Base-by-base conservation (phyloP, 2,888 invertebrate species). In the Laothoe populi region DNA sequence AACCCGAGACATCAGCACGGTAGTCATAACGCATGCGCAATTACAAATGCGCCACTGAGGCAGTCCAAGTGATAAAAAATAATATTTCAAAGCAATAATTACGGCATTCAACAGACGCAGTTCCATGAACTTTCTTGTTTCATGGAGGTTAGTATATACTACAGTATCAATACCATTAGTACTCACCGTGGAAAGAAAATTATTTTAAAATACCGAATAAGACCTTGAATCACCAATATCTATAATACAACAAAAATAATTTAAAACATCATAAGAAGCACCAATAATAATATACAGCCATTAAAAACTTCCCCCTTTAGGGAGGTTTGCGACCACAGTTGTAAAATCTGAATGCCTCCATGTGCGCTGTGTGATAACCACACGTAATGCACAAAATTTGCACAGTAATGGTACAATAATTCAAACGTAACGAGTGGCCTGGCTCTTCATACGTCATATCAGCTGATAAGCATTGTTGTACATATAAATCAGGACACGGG, bases 301-400 rank as follows among this genome's bases (percentile, higher is more conserved):
- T n/a, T 4, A 2, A n/a, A n/a, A 42, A 23, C 11, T 13, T 23
- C 3, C 4, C 13, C 11, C 7, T 19, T 53, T 19, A 0, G 2
- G 5, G 53, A 8, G 31, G 31, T 53, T 49, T 8, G 42, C 16
- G 24, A 40, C 24, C 49, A 26, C 16, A 26, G 42, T 21, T 40
- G 49, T 13, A 61, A 42, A 49, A 10, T 23, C 53, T 24, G 26
- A 61, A 53, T 59, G 66, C 66, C 65, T 68, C 65, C 67, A 31
- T 21, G 48, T 40, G 42, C 23, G 46, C 59, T 63, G 57, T 60
- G 67, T 63, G 72, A 72, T 72, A 72, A 68, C 70, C 63, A 60
- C 67, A 65, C 61, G 64, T 71, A 71, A 70, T 72, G 72, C 68
- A 73, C 70, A 67, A 71, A 71, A 73, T 73, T 72, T 71, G 63